Percentiles rank a stretch among this genome's conserved stretches.
Conservation (phyloP, 35 echinoderm and acorn worm species). For the Acanthaster planci region DNA sequence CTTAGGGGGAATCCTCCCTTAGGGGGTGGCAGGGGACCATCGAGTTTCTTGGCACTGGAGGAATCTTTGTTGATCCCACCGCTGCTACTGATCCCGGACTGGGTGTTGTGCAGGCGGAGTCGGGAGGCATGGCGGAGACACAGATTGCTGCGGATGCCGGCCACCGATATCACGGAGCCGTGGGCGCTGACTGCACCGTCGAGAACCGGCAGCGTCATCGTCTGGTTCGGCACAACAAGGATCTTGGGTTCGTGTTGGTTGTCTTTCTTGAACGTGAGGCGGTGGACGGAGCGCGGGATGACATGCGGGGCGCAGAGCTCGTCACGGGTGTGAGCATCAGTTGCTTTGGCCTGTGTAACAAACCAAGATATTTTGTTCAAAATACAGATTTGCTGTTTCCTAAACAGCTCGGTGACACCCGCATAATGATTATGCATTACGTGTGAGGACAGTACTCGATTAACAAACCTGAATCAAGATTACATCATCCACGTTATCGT, state of each 20-base stretch:
- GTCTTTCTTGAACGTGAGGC: slow-evolving; percentile 54
- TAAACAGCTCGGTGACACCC: neutral
- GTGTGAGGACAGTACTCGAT: too few relatives aligned
- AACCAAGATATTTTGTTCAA: neutral
- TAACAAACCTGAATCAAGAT: slow-evolving; percentile 71
- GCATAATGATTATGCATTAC: too few relatives aligned
- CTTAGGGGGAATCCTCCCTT: neutral
- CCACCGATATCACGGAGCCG: neutral
- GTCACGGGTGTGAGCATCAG: slow-evolving; percentile 83
- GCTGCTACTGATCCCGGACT: slow-evolving; percentile 18
- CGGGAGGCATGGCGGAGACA: slow-evolving; percentile 40
- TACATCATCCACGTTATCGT: slow-evolving; percentile 64
- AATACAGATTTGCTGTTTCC: neutral
- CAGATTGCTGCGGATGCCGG: slow-evolving; percentile 26
- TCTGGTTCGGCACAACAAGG: slow-evolving; percentile 54
- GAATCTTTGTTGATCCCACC: neutral
- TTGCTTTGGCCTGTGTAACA: slow-evolving; percentile 54
- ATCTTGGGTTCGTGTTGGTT: slow-evolving; percentile 64
- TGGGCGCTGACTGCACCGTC: neutral
- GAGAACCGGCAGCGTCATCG: neutral
- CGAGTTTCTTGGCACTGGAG: neutral
- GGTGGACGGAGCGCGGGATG: slow-evolving; percentile 83
- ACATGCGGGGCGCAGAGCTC: slow-evolving; percentile 69
- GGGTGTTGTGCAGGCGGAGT: slow-evolving; percentile 4
- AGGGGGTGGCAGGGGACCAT: neutral